Conservation (phyloP, 2,797 vertebrate species). For the Lates japonicus region DNA sequence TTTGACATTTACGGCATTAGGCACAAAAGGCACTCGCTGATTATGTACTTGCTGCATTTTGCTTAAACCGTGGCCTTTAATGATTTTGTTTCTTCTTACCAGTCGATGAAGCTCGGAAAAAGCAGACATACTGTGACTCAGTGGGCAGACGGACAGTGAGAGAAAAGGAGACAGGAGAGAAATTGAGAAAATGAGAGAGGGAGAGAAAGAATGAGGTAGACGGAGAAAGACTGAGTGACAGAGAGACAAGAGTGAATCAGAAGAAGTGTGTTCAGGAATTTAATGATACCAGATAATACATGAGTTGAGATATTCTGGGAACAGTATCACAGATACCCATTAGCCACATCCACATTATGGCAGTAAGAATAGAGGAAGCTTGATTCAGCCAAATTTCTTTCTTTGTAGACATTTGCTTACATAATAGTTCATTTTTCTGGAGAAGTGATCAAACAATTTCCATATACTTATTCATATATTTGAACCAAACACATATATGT, state of each 20-base stretch:
- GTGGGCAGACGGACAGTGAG: constrained; percentile 32
- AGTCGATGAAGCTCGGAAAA: constrained; percentile 47
- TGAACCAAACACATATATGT: neutral
- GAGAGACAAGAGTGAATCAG: constrained; percentile 44
- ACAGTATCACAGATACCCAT: constrained; percentile 34
- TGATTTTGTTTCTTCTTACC: constrained; percentile 66
- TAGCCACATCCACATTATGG: constrained; percentile 42
- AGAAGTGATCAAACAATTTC: neutral
- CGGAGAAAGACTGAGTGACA: constrained; percentile 50
- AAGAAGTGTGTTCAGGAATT: constrained; percentile 53
- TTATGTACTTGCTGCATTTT: constrained; percentile 64
- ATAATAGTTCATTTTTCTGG: neutral
- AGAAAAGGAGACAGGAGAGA: constrained; percentile 36
- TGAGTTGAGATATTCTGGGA: constrained; percentile 62
- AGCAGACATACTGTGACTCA: constrained; percentile 39
- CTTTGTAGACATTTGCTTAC: neutral
- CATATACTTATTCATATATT: neutral
- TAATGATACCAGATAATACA: constrained; percentile 64
- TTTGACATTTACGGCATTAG: constrained; percentile 53
- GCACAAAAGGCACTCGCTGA: constrained; percentile 46
- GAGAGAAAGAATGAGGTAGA: constrained; percentile 28
- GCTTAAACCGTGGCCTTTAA: constrained; percentile 55
- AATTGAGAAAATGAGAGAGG: constrained; percentile 28
- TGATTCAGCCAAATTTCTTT: constrained; percentile 20
- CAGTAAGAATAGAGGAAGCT: constrained; percentile 6